These are phyloP conservation scores for Lophotis ruficrista DNA, from an alignment of 2,113 vertebrate genomes.

Conservation along the genomic window DNA sequence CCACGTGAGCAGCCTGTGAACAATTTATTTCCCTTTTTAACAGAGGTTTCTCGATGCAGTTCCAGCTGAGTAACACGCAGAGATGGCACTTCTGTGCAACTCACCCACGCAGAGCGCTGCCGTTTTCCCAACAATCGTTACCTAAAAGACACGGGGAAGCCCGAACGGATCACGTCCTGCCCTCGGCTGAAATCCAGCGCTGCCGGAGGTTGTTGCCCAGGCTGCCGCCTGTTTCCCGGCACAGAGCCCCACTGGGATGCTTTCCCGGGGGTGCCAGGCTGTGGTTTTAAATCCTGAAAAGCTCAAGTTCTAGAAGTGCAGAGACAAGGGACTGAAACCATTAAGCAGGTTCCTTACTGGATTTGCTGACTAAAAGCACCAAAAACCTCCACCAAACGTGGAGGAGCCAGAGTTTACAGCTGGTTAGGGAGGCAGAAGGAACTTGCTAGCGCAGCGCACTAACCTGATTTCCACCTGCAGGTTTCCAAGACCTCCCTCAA, in stretches of 20 bases:
- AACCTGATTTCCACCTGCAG: background rate
- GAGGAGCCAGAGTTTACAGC: background rate
- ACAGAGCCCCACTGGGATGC: background rate
- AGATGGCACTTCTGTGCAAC: background rate
- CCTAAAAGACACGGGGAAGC: background rate
- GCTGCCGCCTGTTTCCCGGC: background rate
- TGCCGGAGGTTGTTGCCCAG: background rate
- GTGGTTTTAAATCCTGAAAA: background rate
- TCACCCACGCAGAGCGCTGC: accelerated
- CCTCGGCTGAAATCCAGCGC: accelerated
- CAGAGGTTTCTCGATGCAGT: background rate
- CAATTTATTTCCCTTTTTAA: background rate
- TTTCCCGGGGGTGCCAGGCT: background rate
- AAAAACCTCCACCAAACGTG: background rate
- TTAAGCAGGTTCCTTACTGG: background rate
- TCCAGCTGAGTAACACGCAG: background rate
- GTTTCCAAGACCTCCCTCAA: background rate
- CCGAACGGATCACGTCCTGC: accelerated
- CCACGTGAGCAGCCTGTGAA: accelerated
- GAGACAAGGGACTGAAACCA: background rate
- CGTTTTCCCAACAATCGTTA: accelerated
- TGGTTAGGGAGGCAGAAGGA: background rate
- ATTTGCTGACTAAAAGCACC: background rate
- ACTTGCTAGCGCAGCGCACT: accelerated
- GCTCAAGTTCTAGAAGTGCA: background rate